Conservation (phyloP, 2,888 invertebrate genomes). For the Agrypnus murinus region DNA sequence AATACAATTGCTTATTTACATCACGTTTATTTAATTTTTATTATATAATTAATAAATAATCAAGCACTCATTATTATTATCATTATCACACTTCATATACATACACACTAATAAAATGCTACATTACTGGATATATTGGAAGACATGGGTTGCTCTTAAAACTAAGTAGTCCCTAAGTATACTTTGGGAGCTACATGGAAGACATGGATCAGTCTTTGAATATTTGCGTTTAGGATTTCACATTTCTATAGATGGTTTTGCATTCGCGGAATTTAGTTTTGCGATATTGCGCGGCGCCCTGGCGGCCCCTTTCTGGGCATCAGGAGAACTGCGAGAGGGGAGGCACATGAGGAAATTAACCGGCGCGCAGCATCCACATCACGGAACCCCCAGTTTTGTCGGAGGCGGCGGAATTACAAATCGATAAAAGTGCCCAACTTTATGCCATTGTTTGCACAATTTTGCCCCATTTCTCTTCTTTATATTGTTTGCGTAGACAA, state of each 20-base stretch:
- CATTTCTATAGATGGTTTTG: constrained; percentile 45
- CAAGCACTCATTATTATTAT: too few species aligned
- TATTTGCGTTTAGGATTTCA: constrained; percentile 58
- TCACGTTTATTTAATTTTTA: too few species aligned
- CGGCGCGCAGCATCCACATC: constrained; percentile 64
- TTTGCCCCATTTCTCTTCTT: neutral
- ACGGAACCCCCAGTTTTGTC: constrained; percentile 48
- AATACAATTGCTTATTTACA: too few species aligned
- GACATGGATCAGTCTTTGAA: constrained; percentile 72
- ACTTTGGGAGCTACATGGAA: constrained; percentile 68
- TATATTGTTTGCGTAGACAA: too few species aligned
- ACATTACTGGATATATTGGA: constrained; percentile 70
- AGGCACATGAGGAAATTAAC: constrained; percentile 51
- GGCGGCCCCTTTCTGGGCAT: constrained; percentile 53
- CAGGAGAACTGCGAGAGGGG: constrained; percentile 54
- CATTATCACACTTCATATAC: too few species aligned
- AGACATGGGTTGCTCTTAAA: constrained; percentile 71
- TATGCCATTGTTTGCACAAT: constrained; percentile 33
- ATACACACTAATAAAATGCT: constrained; percentile 6
- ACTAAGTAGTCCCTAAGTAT: constrained; percentile 64
- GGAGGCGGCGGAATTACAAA: constrained; percentile 51
- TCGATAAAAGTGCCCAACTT: constrained; percentile 48
- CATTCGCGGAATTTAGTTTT: neutral
- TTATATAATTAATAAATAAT: too few species aligned
- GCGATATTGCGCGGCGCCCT: constrained; percentile 52